These are phyloP conservation scores for Pocillopora verrucosa DNA, from an alignment of 64 coral and sea anemone genomes.

Conservation along the genomic window DNA sequence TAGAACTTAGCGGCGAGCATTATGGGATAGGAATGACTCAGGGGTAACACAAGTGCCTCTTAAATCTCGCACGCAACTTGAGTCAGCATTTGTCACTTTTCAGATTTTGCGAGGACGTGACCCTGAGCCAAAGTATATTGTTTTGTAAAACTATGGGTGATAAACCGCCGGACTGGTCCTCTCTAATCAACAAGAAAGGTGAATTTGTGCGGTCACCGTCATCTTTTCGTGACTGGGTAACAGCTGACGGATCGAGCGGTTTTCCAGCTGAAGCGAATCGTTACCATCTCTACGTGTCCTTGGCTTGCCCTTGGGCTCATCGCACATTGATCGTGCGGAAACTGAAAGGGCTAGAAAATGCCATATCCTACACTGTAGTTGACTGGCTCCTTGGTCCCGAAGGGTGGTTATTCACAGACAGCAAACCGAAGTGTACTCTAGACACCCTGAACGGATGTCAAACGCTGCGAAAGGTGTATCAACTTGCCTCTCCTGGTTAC, in stretches of 20 bases:
- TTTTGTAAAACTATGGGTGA: background rate
- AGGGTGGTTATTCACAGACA: constrained; percentile 77
- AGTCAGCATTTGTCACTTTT: too few species aligned
- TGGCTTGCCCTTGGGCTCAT: constrained; percentile 88
- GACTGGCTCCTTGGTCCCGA: constrained; percentile 65
- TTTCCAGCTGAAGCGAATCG: constrained; percentile 81
- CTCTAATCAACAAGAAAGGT: constrained; percentile 52
- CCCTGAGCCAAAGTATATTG: background rate
- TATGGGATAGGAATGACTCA: too few species aligned
- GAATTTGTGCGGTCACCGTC: constrained; percentile 62
- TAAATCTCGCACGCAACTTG: too few species aligned
- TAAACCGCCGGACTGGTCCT: constrained; percentile 24
- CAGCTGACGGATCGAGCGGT: constrained; percentile 68
- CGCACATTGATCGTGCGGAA: constrained; percentile 69
- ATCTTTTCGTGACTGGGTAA: constrained; percentile 68
- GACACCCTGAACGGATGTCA: constrained; percentile 83
- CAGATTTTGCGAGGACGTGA: background rate
- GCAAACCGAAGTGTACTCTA: constrained; percentile 70
- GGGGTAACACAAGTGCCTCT: too few species aligned
- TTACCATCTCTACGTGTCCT: constrained; percentile 81
- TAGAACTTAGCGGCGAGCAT: too few species aligned
- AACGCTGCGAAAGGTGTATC: constrained; percentile 77
- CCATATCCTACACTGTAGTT: constrained; percentile 78
- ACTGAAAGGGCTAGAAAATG: constrained; percentile 86
- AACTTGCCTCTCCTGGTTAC: constrained; percentile 50